These are phyloP conservation scores for Vultur gryphus DNA, from an alignment of 2,797 vertebrate species.

Conservation along the genomic window DNA sequence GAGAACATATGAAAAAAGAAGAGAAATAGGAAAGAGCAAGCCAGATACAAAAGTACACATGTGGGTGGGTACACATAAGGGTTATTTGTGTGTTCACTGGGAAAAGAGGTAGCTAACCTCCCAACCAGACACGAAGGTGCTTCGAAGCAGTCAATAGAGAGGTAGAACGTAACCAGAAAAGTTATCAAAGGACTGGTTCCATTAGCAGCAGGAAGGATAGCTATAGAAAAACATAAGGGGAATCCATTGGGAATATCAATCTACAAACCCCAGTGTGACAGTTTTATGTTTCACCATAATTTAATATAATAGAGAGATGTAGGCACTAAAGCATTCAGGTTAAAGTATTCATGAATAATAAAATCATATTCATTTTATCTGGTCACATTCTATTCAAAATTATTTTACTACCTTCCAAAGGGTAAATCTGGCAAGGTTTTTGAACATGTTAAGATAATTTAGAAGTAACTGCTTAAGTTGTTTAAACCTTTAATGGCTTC, in stretches of 20 bases:
- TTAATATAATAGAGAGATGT: constrained; percentile 51
- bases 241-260: constrained; percentile 30
- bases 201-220: constrained; percentile 22
- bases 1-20: neutral
- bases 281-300: constrained; percentile 59
- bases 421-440: constrained; percentile 40
- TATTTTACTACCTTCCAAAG: constrained; percentile 59
- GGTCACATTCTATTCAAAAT: constrained; percentile 63
- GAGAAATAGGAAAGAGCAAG: neutral
- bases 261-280: constrained; percentile 28
- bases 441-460: constrained; percentile 42
- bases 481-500: constrained; percentile 37
- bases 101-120: neutral
- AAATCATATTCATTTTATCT: constrained; percentile 61
- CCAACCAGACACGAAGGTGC: neutral
- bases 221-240: constrained; percentile 30
- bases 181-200: constrained; percentile 22
- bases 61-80: neutral
- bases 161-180: neutral
- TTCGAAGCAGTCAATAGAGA: neutral
- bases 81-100: neutral
- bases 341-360: constrained; percentile 66
- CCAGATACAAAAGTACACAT: neutral
- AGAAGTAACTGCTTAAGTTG: constrained; percentile 39
- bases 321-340: constrained; percentile 57